A percentile compares a stretch with the other conserved stretches of the same genome.
These are phyloP conservation scores for Gymnoscopelus braueri DNA, from an alignment of 2,797 vertebrate species.

Conservation along the genomic window DNA sequence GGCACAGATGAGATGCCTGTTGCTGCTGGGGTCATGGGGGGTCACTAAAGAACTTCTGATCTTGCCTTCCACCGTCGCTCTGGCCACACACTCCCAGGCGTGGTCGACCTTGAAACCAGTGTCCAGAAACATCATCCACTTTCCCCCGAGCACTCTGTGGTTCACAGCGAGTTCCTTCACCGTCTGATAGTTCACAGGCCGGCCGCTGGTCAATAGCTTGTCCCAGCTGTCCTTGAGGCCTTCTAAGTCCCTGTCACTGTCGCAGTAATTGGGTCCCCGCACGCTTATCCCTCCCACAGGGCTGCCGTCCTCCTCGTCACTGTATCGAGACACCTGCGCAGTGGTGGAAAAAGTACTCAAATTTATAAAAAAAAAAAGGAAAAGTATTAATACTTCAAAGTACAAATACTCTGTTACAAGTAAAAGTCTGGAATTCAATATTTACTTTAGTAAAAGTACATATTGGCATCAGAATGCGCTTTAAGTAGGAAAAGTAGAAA, in stretches of 20 bases:
- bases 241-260: constrained; percentile 64
- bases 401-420: too few relatives aligned
- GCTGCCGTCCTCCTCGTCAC: constrained; percentile 74
- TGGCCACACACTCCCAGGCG: constrained; percentile 89
- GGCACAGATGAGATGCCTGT: constrained; percentile 88
- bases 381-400: too few relatives aligned
- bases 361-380: too few relatives aligned
- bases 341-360: too few relatives aligned
- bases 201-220: constrained; percentile 80
- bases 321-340: constrained; percentile 64
- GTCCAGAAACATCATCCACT: too few relatives aligned
- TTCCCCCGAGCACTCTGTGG: too few relatives aligned
- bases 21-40: constrained; percentile 68
- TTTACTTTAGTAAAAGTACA: too few relatives aligned
- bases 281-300: constrained; percentile 90
- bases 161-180: too few relatives aligned
- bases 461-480: too few relatives aligned
- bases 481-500: too few relatives aligned
- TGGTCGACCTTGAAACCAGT: constrained; percentile 91
- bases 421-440: too few relatives aligned
- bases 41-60: constrained; percentile 82
- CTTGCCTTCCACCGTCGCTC: constrained; percentile 83
- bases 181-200: too few relatives aligned
- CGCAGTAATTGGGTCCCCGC: constrained; percentile 73
- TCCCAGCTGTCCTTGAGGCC: constrained; percentile 91